Conservation (phyloP, 2,797 vertebrate genomes). For the Euthynnus affinis region DNA sequence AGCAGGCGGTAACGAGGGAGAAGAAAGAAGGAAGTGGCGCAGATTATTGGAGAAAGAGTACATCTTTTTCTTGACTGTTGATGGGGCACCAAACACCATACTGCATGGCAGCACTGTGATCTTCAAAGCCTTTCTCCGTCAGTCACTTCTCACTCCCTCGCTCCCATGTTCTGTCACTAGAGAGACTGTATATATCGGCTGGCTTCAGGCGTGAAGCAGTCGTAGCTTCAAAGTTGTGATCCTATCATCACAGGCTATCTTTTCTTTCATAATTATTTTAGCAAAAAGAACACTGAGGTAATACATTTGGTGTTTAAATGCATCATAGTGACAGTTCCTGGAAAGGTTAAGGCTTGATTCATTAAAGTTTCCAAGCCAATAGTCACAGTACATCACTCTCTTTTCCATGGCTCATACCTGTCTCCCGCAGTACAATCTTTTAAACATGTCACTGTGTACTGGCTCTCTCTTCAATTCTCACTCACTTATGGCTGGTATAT, state of each 20-base stretch:
- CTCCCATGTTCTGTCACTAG: constrained; percentile 46
- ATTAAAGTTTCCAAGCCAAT: constrained; percentile 50
- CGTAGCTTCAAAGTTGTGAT: constrained; percentile 62
- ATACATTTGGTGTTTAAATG: constrained; percentile 38
- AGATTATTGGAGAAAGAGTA: constrained; percentile 50
- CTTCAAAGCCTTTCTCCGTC: constrained; percentile 77
- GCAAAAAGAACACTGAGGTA: constrained; percentile 20
- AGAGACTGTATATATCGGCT: constrained; percentile 38
- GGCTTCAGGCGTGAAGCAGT: constrained; percentile 54
- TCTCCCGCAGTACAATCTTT: constrained; percentile 32
- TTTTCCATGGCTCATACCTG: constrained; percentile 30
- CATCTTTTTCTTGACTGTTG: constrained; percentile 49
- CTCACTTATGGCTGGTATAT: constrained; percentile 31
- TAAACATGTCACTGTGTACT: constrained; percentile 36
- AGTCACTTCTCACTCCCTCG: constrained; percentile 46
- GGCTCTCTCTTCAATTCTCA: constrained; percentile 33
- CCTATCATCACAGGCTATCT: constrained; percentile 16
- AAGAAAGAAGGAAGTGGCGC: constrained; percentile 34
- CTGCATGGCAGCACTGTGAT: constrained; percentile 69
- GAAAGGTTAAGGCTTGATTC: constrained; percentile 59
- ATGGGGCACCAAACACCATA: constrained; percentile 56
- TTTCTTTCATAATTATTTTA: constrained; percentile 44
- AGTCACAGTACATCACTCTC: constrained; percentile 45
- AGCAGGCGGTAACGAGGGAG: constrained; percentile 53
- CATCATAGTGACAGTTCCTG: constrained; percentile 15